Evolutionary conservation across 2,113 vertebrate species (phyloP).

Genomic region (Anguilla japonica): DNA sequence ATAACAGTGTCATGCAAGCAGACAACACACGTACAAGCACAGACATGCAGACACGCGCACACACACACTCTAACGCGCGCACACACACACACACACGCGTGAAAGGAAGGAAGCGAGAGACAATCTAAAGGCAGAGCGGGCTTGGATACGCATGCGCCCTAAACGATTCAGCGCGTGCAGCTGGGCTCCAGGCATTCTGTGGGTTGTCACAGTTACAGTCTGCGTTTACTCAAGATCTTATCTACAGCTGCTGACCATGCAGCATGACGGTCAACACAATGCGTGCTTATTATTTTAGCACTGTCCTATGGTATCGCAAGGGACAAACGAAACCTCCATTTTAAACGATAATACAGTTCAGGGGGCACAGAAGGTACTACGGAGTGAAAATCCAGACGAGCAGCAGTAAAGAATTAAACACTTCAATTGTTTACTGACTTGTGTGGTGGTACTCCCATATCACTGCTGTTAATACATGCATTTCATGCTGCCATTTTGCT

Average conservation of each 20-base stretch:
- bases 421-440: too few relatives aligned
- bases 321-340: not conserved
- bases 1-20: not conserved
- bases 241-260: not conserved
- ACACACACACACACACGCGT: not conserved
- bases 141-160: not conserved
- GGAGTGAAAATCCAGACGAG: not conserved
- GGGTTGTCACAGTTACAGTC: not conserved
- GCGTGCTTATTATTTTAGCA: not conserved
- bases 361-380: not conserved
- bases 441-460: too few relatives aligned
- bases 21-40: not conserved
- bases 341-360: not conserved
- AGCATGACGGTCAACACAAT: not conserved
- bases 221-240: not conserved
- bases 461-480: too few relatives aligned
- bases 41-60: not conserved
- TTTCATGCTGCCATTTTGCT: too few relatives aligned
- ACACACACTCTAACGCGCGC: not conserved
- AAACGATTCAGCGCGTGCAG: not conserved
- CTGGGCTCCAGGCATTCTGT: constrained; percentile 14
- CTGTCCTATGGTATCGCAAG: not conserved
- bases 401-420: not conserved
- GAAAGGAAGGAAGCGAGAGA: not conserved
- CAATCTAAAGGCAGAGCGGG: not conserved